Conservation (phyloP, 2,888 invertebrate species). For the Pinctada fucata region DNA sequence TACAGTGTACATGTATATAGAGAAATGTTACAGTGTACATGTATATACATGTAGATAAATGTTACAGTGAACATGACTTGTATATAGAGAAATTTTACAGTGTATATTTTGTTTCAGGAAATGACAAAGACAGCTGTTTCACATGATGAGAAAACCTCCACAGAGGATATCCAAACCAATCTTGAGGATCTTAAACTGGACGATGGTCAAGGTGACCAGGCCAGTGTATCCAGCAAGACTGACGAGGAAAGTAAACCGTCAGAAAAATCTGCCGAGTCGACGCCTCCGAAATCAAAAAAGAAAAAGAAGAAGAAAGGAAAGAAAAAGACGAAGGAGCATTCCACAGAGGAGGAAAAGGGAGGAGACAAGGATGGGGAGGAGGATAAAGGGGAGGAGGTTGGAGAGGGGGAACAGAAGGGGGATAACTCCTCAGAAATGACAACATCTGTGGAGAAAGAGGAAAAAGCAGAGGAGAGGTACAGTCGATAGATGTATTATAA, state of each 20-base stretch:
- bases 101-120: neutral
- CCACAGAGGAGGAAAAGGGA: conserved; percentile 39
- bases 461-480: conserved; percentile 10
- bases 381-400: conserved; percentile 32
- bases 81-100: no score
- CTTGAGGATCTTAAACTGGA: neutral
- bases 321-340: conserved; percentile 49
- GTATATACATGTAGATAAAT: no score
- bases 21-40: no score
- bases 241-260: conserved; percentile 32
- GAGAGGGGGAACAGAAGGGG: conserved; percentile 18
- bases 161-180: neutral
- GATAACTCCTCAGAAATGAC: conserved; percentile 1
- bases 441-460: conserved; percentile 27
- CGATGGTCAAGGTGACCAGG: neutral
- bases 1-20: no score
- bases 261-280: conserved; percentile 43
- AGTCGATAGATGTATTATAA: no score
- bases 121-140: neutral
- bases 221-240: conserved; percentile 6
- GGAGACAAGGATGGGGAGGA: conserved; percentile 36
- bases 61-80: no score
- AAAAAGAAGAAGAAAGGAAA: conserved; percentile 65
- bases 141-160: neutral
- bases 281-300: conserved; percentile 59